Evolutionary conservation across 1,140 invertebrate genomes (phyloP), one percentile per base, ranked within the genome.

Genomic region (Aphaenogaster floridana): DNA sequence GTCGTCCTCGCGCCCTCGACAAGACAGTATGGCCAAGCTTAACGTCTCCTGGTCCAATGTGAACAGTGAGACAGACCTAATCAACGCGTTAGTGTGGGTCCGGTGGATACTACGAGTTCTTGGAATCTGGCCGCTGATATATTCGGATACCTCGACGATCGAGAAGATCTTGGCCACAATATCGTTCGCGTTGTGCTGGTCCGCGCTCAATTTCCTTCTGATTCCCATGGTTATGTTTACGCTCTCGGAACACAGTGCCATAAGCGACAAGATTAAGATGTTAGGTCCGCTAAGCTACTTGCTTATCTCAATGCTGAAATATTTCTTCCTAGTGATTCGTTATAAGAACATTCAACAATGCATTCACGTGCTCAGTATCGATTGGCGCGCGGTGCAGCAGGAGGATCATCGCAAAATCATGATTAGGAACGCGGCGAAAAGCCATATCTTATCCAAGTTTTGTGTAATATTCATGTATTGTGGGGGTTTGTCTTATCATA

Each of bases 401-500:
- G n/a, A 15, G 2, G 13, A 50, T 11, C 6, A 86, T 17, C 61
- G 64, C 0, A 36, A 50, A 0, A 50, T 76, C 28, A 88, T 91
- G 87, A 8, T 84, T 28, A 78, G 54, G 15, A 71, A 84, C 11
- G 86, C 64, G 2, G 61, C 42, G 2, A 52, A 72, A 21, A 86
- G 74, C 9, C 74, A 88, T 28, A 71, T 39, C 0, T 4, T 90
- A 1, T 81, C 71, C 3, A 63, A 59, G 0, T 13, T 88, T 5
- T 74, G 86, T 11, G 61, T 45, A 3, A 0, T 80, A 3, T 86
- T 87, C 4, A 81, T 89, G n/a, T 88, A 88, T 21, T 42, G 8
- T 0, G 81, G 85, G 28, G 87, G 84, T 2, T 45, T 90, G n/a
- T 84, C 66, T n/a, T 90, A 59, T 34, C 15, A 52, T 1, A 78